Evolutionary conservation across 2,113 vertebrate species (phyloP).

Genomic region (Charadrius vociferus): DNA sequence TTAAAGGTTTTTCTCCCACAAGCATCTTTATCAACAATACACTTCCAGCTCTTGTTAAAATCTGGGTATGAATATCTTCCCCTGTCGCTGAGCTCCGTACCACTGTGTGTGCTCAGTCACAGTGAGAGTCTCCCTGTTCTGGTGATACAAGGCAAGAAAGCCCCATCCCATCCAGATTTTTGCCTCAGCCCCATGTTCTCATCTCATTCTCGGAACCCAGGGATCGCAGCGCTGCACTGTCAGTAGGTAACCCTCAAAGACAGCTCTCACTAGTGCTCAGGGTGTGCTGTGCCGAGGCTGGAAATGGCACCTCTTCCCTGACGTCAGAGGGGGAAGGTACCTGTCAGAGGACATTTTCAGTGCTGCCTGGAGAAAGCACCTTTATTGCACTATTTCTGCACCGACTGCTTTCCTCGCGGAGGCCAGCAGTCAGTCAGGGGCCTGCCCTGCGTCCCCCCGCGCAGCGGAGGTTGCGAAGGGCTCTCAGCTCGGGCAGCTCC

Average conservation of each 20-base stretch:
- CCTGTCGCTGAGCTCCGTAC: rapidly evolving
- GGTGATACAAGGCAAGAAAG: background rate
- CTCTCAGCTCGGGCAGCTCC: background rate
- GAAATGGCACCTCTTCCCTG: background rate
- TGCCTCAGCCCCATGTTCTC: background rate
- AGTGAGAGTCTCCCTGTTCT: background rate
- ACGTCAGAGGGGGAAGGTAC: background rate
- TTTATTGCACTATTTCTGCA: background rate
- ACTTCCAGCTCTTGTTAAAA: background rate
- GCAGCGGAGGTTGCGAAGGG: background rate
- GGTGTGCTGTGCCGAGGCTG: background rate
- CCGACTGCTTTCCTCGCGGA: background rate
- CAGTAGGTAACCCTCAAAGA: background rate
- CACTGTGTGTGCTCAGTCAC: background rate
- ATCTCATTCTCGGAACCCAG: background rate
- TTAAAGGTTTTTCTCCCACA: background rate
- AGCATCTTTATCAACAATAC: background rate
- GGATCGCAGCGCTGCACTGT: background rate
- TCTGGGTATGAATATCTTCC: background rate
- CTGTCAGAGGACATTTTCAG: background rate
- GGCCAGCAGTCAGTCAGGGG: background rate
- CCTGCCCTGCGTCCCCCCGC: background rate
- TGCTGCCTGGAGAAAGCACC: background rate
- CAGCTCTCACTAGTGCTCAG: background rate
- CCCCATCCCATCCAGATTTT: background rate